Evolutionary conservation across 2,888 invertebrate genomes (phyloP), one percentile per base, ranked within the genome.

Genomic region (Allophyes oxyacanthae): DNA sequence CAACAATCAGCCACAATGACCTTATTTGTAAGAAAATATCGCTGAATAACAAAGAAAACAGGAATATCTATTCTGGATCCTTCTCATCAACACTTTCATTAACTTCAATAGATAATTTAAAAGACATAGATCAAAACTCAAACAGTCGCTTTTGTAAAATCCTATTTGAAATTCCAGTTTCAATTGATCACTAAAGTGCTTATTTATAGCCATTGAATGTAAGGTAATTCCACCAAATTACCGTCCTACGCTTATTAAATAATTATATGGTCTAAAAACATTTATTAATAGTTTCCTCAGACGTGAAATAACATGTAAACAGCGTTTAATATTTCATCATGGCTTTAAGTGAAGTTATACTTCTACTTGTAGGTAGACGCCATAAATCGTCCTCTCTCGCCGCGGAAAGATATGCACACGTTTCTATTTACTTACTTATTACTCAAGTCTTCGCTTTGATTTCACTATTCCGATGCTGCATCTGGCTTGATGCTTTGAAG

Each of bases 361-460:
- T 5, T 59, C 37, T 54, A 64, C 13, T 20, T 40, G 51, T 68
- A 64, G 50, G 60, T 48, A 58, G 69, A 34, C 25, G 25, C 36
- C 49, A 59, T 66, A 57, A 75, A 71, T 67, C 60, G 53, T 64
- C 58, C 56, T 63, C 51, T 56, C 59, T 50, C 40, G 40, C 50
- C 34, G 57, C 52, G 42, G 60, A 73, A 53, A 66, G 60, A 41
- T 42, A 53, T 55, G 38, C 57, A 63, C 57, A 71, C 63, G 49
- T 43, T 40, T 45, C 43, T 41, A 53, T 43, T 20, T 20, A 20
- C n/a, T 38, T 70, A 59, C 43, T 41, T 37, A 56, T 55, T 54
- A 52, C 57, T 37, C 41, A 49, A 66, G 51, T 13, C 37, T 49
- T 52, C 25, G 33, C 50, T 67, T 62, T 63, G 49, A 56, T 54